A percentile compares a stretch with the other conserved stretches of the same genome.
Evolutionary conservation across 2,888 invertebrate genomes (phyloP).

Genomic region (Spisula solida): DNA sequence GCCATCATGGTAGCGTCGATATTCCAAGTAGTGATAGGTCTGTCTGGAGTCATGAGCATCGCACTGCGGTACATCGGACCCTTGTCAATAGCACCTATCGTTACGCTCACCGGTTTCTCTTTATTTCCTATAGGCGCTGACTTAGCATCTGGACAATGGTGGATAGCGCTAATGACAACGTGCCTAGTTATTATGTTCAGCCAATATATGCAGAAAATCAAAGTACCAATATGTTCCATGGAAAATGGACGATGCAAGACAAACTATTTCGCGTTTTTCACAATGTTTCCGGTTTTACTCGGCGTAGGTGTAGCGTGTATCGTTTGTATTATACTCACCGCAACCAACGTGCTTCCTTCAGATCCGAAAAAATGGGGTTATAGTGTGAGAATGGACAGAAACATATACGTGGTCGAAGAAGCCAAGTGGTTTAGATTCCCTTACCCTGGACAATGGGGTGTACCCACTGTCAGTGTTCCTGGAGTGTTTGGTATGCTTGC

Average conservation of each 20-base stretch:
- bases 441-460: slow-evolving; percentile 90
- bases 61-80: slow-evolving; percentile 93
- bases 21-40: slow-evolving; percentile 92
- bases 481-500: slow-evolving; percentile 84
- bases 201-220: slow-evolving; percentile 90
- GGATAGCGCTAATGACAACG: slow-evolving; percentile 93
- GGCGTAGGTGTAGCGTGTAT: slow-evolving; percentile 83
- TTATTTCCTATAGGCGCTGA: slow-evolving; percentile 93
- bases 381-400: slow-evolving; percentile 85
- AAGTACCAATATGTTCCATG: slow-evolving; percentile 76
- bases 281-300: slow-evolving; percentile 83
- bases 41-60: slow-evolving; percentile 92
- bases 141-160: slow-evolving; percentile 94
- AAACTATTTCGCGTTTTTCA: slow-evolving; percentile 72
- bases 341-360: slow-evolving; percentile 87
- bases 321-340: slow-evolving; percentile 85
- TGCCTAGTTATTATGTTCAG: slow-evolving; percentile 93
- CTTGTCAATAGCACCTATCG: slow-evolving; percentile 87
- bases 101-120: slow-evolving; percentile 93
- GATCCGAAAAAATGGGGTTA: slow-evolving; percentile 85
- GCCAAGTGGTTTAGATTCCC: slow-evolving; percentile 86
- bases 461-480: slow-evolving; percentile 80
- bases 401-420: slow-evolving; percentile 75
- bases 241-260: slow-evolving; percentile 79
- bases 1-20: slow-evolving; percentile 94